These are phyloP conservation scores for Sciaenops ocellatus DNA, from an alignment of 2,797 vertebrate genomes.

Conservation along the genomic window DNA sequence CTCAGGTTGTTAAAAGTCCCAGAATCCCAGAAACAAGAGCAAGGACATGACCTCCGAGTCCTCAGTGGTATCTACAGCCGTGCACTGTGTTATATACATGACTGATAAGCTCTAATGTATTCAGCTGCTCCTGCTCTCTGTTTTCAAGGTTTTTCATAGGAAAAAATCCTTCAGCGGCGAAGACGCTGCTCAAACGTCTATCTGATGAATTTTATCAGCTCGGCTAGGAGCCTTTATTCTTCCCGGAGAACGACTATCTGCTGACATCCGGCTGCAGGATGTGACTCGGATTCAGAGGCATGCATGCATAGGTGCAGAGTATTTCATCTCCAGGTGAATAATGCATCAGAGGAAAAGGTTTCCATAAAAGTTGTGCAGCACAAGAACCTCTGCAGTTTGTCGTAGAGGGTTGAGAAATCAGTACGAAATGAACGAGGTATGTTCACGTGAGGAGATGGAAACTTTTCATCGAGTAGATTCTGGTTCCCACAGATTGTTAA, in stretches of 20 bases:
- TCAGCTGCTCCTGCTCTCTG: not conserved
- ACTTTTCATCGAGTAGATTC: not conserved
- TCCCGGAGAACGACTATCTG: constrained; percentile 2
- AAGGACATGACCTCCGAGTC: not conserved
- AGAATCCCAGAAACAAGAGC: not conserved
- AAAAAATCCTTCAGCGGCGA: not conserved
- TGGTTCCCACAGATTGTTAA: constrained; percentile 9
- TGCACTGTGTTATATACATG: not conserved
- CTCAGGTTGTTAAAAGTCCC: not conserved
- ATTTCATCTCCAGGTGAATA: constrained; percentile 46
- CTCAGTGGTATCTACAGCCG: not conserved
- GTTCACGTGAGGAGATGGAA: constrained; percentile 18
- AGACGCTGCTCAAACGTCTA: constrained; percentile 6
- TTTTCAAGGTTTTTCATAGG: constrained; percentile 17
- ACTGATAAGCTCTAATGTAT: not conserved
- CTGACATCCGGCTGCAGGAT: constrained; percentile 16
- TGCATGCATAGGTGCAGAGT: not conserved
- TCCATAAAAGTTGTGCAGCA: not conserved
- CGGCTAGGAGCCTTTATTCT: constrained; percentile 24
- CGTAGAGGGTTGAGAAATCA: not conserved
- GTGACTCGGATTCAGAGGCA: constrained; percentile 43
- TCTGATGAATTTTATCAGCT: constrained; percentile 30
- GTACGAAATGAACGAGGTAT: not conserved
- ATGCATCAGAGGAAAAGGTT: constrained; percentile 35
- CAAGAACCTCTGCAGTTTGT: not conserved